Evolutionary conservation across 1,140 invertebrate species (phyloP).

Genomic region (Polyergus mexicanus): DNA sequence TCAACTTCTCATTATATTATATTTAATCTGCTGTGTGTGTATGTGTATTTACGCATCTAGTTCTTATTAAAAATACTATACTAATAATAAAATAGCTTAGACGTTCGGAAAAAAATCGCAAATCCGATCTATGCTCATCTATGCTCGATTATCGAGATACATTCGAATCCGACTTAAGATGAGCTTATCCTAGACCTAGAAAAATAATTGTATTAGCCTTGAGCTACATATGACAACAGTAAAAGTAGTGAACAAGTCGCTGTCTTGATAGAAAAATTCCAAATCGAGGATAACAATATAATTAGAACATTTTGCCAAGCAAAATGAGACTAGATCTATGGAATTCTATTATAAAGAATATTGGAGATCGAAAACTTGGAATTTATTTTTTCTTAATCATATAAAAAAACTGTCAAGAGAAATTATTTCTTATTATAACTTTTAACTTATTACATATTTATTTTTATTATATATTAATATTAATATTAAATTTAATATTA

Average conservation of each 20-base stretch:
- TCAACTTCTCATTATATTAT: background rate
- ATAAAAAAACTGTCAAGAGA: background rate
- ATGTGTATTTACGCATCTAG: background rate
- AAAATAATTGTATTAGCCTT: constrained; percentile 41
- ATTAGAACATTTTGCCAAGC: constrained; percentile 11
- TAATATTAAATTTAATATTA: no score
- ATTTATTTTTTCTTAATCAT: background rate
- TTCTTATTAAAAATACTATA: constrained; percentile 18
- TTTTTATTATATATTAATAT: no score
- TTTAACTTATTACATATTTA: background rate
- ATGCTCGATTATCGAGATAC: background rate
- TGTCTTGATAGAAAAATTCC: constrained; percentile 55
- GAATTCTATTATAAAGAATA: background rate
- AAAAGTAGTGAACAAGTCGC: constrained; percentile 24
- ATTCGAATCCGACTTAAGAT: constrained; percentile 40
- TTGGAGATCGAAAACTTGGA: background rate
- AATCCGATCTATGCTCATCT: background rate
- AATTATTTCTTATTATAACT: background rate
- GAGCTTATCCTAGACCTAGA: constrained; percentile 46
- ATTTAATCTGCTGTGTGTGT: background rate
- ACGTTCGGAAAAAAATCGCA: background rate
- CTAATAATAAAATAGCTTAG: background rate
- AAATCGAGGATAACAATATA: constrained; percentile 25
- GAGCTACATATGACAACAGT: constrained; percentile 47
- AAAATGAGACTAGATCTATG: background rate